Percentiles rank a stretch among this genome's conserved stretches.
phyloP scores from a whole-genome alignment of 1,140 invertebrate species.

The Lordiphosa stackelbergi region DNA sequence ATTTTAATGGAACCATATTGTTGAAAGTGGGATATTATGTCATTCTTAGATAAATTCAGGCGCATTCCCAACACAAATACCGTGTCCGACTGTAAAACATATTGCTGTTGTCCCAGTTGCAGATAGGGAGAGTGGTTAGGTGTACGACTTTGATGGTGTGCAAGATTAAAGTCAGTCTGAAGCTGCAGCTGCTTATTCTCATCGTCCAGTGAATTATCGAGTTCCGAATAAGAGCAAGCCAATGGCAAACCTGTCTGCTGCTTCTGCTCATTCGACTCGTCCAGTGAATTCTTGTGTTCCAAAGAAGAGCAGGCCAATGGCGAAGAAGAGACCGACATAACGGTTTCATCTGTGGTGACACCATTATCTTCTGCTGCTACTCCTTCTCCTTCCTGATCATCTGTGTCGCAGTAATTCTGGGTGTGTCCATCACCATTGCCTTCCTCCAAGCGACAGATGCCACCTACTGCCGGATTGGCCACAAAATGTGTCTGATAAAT shows the following conservation, averaged over 20 bases:
- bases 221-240: too few relatives aligned
- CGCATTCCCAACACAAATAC: constrained; percentile 60
- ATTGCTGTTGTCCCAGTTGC: constrained; percentile 38
- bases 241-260: too few relatives aligned
- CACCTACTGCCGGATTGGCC: constrained; percentile 2
- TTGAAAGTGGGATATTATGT: too few relatives aligned
- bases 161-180: too few relatives aligned
- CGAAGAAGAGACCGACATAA: too few relatives aligned
- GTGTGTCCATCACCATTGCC: constrained; percentile 48
- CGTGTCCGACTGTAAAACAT: constrained; percentile 38
- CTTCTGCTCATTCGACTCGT: too few relatives aligned
- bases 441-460: constrained; percentile 41
- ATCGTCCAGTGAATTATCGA: too few relatives aligned
- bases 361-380: background rate
- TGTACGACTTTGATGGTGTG: background rate
- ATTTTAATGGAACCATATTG: too few relatives aligned
- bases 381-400: background rate
- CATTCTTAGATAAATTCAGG: constrained; percentile 52
- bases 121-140: constrained; percentile 13
- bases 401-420: constrained; percentile 16
- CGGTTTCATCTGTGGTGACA: too few relatives aligned
- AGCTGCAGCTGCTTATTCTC: too few relatives aligned
- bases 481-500: constrained; percentile 37
- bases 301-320: too few relatives aligned
- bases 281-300: too few relatives aligned